Evolutionary conservation across 2,113 vertebrate species (phyloP), one percentile per base, ranked within the genome.

Genomic region (Coreoperca whiteheadi): DNA sequence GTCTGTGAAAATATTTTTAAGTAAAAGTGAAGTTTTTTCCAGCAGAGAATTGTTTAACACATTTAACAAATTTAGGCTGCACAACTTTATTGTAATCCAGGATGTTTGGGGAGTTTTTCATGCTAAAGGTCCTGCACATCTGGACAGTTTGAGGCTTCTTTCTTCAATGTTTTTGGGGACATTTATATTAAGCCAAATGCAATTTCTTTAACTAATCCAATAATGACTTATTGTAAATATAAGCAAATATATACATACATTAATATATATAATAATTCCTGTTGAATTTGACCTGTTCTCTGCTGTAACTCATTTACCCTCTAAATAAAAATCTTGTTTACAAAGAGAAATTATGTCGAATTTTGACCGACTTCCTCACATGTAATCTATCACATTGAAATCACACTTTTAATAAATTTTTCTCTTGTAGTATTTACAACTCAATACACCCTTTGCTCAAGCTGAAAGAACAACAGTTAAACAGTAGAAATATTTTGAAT

Each of bases 181-280:
- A 43, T 37, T 70, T 18, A 61, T 65, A 54, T 46, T 8, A 34
- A 64, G 10, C 37, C n/a, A 50, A 61, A 20, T 37, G 11, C n/a
- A 48, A 15, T 16, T 28, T 32, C 41, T 80, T 70, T 32, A 54
- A 60, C 77, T 74, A 80, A 67, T 86, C 43, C 65, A 68, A 18
- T 14, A 51, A 79, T 53, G 14, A 56, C 54, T 81, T 56, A 79
- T 18, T 95, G 91, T 94, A 94, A 88, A 93, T 94, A 94, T 79
- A 68, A 76, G 25, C 69, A 68, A 50, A 43, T 74, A 80, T 68
- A 73, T 66, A 74, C 28, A 6, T 73, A 76, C 65, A 87, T 66
- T 90, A 77, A 92, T 85, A 87, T 84, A 88, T 76, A 75, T 74
- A 77, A 57, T 15, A 18, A 64, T 70, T 28, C 51, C 56, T 88